phyloP scores from a whole-genome alignment of 1,140 invertebrate genomes.

The Drosophila rufa region DNA sequence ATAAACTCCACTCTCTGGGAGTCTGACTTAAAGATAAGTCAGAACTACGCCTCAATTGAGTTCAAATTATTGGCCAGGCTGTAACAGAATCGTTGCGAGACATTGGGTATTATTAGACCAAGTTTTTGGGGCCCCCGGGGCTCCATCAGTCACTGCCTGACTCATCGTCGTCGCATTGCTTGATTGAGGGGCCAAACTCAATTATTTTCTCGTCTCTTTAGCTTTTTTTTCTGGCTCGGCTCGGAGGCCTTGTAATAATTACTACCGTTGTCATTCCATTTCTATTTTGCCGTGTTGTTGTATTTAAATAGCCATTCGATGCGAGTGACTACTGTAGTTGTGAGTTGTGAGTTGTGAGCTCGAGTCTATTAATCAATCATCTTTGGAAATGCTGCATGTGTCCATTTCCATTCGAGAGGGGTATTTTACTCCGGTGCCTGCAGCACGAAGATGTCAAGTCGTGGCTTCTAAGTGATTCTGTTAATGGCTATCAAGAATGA shows the following conservation, averaged over 20 bases:
- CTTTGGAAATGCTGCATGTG: constrained; percentile 58
- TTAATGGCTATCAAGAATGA: constrained; percentile 17
- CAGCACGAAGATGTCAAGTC: constrained; percentile 37
- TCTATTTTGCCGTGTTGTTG: constrained; percentile 40
- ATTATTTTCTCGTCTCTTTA: constrained; percentile 10
- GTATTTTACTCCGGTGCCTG: constrained; percentile 13
- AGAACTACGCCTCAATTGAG: constrained; percentile 6
- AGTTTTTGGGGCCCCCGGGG: constrained; percentile 25
- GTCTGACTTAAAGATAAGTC: too few relatives aligned
- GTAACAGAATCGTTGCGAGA: constrained; percentile 10
- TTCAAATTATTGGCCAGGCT: constrained; percentile 15
- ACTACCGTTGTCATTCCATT: constrained; percentile 48
- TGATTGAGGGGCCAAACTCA: constrained; percentile 16
- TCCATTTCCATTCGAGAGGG: constrained; percentile 27
- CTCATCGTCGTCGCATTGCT: constrained; percentile 12
- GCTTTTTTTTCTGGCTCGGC: background rate
- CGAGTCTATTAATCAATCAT: constrained; percentile 77
- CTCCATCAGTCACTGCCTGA: constrained; percentile 25
- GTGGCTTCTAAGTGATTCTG: constrained; percentile 23
- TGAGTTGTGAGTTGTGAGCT: background rate
- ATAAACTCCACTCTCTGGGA: background rate
- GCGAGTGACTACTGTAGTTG: constrained; percentile 48
- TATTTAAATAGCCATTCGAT: constrained; percentile 70
- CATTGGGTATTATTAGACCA: constrained; percentile 36
- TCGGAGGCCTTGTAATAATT: constrained; percentile 62